Evolutionary conservation across 2,797 vertebrate species (phyloP).

Genomic region (Phataginus tetradactyla): DNA sequence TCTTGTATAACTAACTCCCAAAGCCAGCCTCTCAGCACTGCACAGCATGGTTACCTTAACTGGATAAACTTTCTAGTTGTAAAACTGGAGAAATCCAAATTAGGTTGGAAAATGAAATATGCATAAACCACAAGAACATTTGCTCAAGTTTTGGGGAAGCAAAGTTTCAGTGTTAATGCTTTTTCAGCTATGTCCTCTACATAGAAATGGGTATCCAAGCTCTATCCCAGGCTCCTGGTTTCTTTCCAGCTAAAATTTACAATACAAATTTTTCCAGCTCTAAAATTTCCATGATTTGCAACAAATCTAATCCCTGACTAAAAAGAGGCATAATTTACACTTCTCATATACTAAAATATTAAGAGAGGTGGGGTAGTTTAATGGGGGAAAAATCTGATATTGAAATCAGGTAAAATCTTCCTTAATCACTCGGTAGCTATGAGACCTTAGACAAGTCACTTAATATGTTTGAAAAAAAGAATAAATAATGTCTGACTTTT

Average conservation of each 20-base stretch:
- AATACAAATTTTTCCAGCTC: background rate
- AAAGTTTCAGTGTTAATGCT: background rate
- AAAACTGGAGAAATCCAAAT: background rate
- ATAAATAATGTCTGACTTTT: background rate
- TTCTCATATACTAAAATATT: background rate
- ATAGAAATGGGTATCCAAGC: background rate
- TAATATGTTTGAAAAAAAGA: background rate
- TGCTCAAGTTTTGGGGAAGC: background rate
- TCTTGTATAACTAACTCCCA: background rate
- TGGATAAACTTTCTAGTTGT: background rate
- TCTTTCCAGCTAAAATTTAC: background rate
- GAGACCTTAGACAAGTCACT: background rate
- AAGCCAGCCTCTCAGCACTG: background rate
- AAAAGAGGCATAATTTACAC: background rate
- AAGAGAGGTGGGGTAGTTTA: background rate
- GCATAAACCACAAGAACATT: background rate
- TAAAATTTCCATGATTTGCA: conserved; percentile 9
- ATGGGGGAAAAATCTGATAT: background rate
- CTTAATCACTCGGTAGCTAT: background rate
- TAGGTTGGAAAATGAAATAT: background rate
- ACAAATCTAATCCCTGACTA: background rate
- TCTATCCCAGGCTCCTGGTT: background rate
- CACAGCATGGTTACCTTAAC: background rate
- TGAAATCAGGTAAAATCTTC: background rate
- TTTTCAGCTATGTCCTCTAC: background rate